phyloP scores from a whole-genome alignment of 2,113 vertebrate species.

The Dryoscopus gambensis region DNA sequence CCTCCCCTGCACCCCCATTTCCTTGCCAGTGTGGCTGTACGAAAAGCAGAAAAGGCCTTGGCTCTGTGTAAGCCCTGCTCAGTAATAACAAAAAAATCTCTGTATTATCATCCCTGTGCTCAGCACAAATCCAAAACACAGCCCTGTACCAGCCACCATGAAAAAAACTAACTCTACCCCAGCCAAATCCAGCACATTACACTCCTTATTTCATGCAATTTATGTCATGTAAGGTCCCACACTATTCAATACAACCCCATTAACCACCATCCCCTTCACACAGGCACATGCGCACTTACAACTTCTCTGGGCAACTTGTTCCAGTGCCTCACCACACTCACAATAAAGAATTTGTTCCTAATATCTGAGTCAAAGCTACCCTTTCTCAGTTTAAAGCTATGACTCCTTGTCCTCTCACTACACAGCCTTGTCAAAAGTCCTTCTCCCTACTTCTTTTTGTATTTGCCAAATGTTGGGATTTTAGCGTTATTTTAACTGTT shows the following conservation, averaged over 20 bases:
- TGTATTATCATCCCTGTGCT: not conserved
- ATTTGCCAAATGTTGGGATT: not conserved
- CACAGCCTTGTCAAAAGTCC: not conserved
- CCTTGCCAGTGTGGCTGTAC: rapidly evolving
- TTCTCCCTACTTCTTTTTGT: not conserved
- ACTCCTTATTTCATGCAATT: not conserved
- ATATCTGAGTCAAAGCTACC: too few relatives aligned
- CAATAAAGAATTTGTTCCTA: not conserved
- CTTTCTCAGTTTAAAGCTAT: not conserved
- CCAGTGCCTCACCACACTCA: not conserved
- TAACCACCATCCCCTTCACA: not conserved
- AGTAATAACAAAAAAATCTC: not conserved
- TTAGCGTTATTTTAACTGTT: not conserved
- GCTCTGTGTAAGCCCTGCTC: not conserved
- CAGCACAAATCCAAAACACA: not conserved
- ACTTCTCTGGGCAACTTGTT: not conserved
- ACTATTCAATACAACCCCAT: not conserved
- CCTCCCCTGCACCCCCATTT: not conserved
- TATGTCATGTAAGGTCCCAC: not conserved
- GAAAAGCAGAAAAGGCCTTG: not conserved
- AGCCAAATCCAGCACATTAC: not conserved
- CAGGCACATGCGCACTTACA: too few relatives aligned
- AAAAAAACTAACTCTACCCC: not conserved
- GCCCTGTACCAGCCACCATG: too few relatives aligned
- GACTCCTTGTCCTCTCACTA: not conserved